A percentile compares a stretch with the other conserved stretches of the same genome.
These are phyloP conservation scores for Diadromus collaris DNA, from an alignment of 2,888 invertebrate genomes.

Conservation along the genomic window DNA sequence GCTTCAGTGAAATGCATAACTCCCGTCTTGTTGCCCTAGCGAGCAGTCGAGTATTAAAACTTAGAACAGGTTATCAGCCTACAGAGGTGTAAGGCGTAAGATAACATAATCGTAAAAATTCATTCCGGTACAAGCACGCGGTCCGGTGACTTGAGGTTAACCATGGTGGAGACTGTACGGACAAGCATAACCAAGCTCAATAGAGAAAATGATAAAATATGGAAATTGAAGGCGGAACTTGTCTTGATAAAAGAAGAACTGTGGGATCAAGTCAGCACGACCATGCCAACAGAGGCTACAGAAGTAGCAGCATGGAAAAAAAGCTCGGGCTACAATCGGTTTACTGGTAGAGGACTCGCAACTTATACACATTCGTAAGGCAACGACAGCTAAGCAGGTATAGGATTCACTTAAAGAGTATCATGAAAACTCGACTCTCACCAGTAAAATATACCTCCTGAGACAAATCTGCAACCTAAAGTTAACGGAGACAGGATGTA, in stretches of 20 bases:
- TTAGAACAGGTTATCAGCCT: too few species aligned
- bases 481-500: slow-evolving; percentile 52
- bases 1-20: too few species aligned
- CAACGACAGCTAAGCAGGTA: slow-evolving; percentile 51
- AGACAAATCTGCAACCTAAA: slow-evolving; percentile 55
- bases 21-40: too few species aligned
- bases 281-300: slow-evolving; percentile 31
- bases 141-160: neutral
- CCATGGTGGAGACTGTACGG: neutral
- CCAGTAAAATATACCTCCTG: slow-evolving; percentile 52
- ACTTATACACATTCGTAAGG: slow-evolving; percentile 53
- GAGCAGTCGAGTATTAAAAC: too few species aligned
- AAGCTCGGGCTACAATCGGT: slow-evolving; percentile 60
- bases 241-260: slow-evolving; percentile 37
- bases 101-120: too few species aligned
- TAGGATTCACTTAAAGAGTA: slow-evolving; percentile 57
- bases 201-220: slow-evolving; percentile 56
- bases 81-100: too few species aligned
- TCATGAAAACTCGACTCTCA: slow-evolving; percentile 60
- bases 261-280: slow-evolving; percentile 36
- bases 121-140: neutral
- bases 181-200: slow-evolving; percentile 53
- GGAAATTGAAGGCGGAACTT: slow-evolving; percentile 50
- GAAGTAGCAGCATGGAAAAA: slow-evolving; percentile 52
- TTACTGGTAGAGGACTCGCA: slow-evolving; percentile 57